phyloP scores from a whole-genome alignment of 1,140 invertebrate species.

The Drosophila sp. region DNA sequence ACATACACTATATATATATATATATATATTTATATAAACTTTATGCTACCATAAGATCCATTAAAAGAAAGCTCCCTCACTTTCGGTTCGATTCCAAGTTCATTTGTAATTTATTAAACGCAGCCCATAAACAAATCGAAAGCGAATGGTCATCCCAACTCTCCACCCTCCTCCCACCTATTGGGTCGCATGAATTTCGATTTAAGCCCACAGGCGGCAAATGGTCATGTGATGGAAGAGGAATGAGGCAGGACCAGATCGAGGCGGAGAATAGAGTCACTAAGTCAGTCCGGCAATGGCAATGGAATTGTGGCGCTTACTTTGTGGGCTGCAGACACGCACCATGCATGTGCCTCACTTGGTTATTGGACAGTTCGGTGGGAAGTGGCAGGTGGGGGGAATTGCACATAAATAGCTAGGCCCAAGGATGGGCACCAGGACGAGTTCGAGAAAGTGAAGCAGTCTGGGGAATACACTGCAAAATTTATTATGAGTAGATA shows the following conservation, averaged over 20 bases:
- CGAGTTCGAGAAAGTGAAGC: neutral
- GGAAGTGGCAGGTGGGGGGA: slow-evolving; percentile 17
- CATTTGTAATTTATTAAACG: slow-evolving; percentile 76
- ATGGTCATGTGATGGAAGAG: neutral
- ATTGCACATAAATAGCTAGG: slow-evolving; percentile 67
- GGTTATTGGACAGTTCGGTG: slow-evolving; percentile 26
- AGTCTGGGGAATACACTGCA: slow-evolving; percentile 15
- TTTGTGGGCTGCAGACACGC: slow-evolving; percentile 72
- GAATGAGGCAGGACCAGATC: slow-evolving; percentile 1
- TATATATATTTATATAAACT: slow-evolving; percentile 17
- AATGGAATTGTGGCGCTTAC: slow-evolving; percentile 71
- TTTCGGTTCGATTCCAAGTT: slow-evolving; percentile 44
- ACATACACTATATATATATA: too few relatives aligned
- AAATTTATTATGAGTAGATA: neutral
- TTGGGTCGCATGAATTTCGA: slow-evolving; percentile 67
- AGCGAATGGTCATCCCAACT: slow-evolving; percentile 51
- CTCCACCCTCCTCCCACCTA: slow-evolving; percentile 17
- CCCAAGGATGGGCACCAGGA: neutral
- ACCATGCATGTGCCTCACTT: slow-evolving; percentile 45
- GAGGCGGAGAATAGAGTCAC: slow-evolving; percentile 47
- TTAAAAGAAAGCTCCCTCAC: slow-evolving; percentile 18
- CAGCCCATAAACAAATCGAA: slow-evolving; percentile 75
- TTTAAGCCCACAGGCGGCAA: slow-evolving; percentile 52
- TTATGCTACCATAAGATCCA: slow-evolving; percentile 11
- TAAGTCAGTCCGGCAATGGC: slow-evolving; percentile 59